phyloP scores from a whole-genome alignment of 2,113 vertebrate species.

The Caranx ignobilis region DNA sequence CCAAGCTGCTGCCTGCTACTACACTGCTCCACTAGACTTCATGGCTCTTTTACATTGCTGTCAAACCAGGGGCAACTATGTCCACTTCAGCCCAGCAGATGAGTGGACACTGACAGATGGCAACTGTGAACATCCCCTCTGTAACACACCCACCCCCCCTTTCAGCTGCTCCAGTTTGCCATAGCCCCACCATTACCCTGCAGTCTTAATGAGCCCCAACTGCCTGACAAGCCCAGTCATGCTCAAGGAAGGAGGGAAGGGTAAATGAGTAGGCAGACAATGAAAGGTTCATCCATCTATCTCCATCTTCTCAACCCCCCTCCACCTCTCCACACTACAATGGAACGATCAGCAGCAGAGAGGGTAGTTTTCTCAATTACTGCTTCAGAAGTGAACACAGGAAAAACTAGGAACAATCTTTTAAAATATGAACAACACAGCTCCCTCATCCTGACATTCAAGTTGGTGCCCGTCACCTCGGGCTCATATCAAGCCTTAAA shows the following conservation, averaged over 20 bases:
- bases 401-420: background rate
- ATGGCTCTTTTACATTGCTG: slow-evolving; percentile 41
- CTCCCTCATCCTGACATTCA: slow-evolving; percentile 1
- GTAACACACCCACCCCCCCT: background rate
- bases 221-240: slow-evolving; percentile 31
- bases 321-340: background rate
- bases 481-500: background rate
- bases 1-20: slow-evolving; percentile 43
- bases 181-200: slow-evolving; percentile 16
- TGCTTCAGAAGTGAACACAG: background rate
- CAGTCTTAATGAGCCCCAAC: slow-evolving; percentile 50
- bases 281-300: slow-evolving; percentile 19
- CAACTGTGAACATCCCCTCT: background rate
- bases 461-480: slow-evolving; percentile 10
- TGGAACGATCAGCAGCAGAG: background rate
- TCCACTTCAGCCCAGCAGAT: slow-evolving; percentile 27
- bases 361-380: background rate
- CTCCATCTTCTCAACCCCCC: background rate
- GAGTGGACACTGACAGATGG: slow-evolving; percentile 64
- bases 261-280: slow-evolving; percentile 16
- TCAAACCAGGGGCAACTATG: slow-evolving; percentile 36
- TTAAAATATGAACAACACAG: too few relatives aligned
- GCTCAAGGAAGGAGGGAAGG: slow-evolving; percentile 13
- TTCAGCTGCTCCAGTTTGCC: slow-evolving; percentile 53
- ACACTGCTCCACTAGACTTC: slow-evolving; percentile 37